Conservation (phyloP, 2,888 invertebrate species). For the Deilephila elpenor region DNA sequence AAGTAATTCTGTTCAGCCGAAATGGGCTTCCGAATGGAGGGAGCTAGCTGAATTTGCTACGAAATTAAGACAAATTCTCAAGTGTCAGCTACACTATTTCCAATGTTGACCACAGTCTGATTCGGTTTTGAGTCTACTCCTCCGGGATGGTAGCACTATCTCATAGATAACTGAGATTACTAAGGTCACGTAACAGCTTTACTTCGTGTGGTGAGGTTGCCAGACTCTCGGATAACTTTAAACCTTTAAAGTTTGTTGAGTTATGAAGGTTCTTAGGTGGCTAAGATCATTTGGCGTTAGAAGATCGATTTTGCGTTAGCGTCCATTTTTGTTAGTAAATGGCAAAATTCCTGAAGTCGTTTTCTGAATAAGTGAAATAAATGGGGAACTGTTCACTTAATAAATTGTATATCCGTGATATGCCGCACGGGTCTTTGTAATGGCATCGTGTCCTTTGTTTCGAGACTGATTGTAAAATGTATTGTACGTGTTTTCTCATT, state of each 20-base stretch:
- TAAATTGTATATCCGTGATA: constrained; percentile 15
- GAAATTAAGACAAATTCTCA: background rate
- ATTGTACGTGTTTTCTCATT: background rate
- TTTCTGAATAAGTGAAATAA: constrained; percentile 1
- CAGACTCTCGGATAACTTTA: background rate
- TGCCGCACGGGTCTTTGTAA: background rate
- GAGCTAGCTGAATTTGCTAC: background rate
- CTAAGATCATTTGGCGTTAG: background rate
- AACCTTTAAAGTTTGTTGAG: background rate
- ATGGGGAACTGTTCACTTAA: background rate
- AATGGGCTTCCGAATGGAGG: constrained; percentile 13
- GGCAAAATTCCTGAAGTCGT: background rate
- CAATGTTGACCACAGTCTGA: background rate
- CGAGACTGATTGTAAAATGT: background rate
- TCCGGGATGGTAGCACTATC: background rate
- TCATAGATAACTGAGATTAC: background rate
- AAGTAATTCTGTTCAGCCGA: constrained; percentile 22
- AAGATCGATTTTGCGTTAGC: background rate
- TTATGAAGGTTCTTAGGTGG: background rate
- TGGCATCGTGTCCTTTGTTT: background rate
- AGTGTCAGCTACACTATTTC: background rate
- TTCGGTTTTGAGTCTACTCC: background rate
- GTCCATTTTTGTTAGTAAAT: background rate
- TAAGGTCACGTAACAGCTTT: background rate
- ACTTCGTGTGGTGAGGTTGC: background rate